These are phyloP conservation scores for Fopius arisanus DNA, from an alignment of 1,140 invertebrate species.

Conservation along the genomic window DNA sequence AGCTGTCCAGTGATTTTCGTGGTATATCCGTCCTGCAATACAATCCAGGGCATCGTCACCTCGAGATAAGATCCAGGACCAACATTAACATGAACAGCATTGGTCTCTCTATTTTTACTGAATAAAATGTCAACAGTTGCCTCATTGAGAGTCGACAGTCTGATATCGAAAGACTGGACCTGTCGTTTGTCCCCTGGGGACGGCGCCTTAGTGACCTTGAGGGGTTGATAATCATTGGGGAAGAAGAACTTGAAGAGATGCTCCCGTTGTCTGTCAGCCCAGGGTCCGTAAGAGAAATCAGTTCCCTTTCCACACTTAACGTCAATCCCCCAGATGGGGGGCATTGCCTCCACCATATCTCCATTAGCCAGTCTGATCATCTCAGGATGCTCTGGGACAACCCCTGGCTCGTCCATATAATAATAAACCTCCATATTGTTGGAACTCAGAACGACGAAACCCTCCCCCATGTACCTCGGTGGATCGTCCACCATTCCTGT, in stretches of 20 bases:
- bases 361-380: conserved; percentile 91
- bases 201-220: conserved; percentile 79
- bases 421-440: conserved; percentile 95
- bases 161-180: conserved; percentile 91
- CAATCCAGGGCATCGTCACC: conserved; percentile 94
- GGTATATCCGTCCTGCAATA: conserved; percentile 83
- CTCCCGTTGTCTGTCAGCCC: conserved; percentile 96
- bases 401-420: conserved; percentile 93
- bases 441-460: conserved; percentile 95
- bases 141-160: conserved; percentile 88
- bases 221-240: conserved; percentile 85
- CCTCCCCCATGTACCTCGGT: conserved; percentile 96
- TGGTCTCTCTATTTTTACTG: conserved; percentile 96
- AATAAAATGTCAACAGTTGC: conserved; percentile 95
- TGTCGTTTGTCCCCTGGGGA: conserved; percentile 86
- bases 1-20: conserved; percentile 93
- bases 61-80: conserved; percentile 94
- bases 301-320: conserved; percentile 97
- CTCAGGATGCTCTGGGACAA: conserved; percentile 89
- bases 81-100: conserved; percentile 94
- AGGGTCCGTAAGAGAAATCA: conserved; percentile 97
- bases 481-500: conserved; percentile 93
- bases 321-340: conserved; percentile 93
- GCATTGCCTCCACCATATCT: conserved; percentile 89
- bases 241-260: conserved; percentile 97